phyloP scores from a whole-genome alignment of 2,113 vertebrate genomes.

The Serinus canaria region DNA sequence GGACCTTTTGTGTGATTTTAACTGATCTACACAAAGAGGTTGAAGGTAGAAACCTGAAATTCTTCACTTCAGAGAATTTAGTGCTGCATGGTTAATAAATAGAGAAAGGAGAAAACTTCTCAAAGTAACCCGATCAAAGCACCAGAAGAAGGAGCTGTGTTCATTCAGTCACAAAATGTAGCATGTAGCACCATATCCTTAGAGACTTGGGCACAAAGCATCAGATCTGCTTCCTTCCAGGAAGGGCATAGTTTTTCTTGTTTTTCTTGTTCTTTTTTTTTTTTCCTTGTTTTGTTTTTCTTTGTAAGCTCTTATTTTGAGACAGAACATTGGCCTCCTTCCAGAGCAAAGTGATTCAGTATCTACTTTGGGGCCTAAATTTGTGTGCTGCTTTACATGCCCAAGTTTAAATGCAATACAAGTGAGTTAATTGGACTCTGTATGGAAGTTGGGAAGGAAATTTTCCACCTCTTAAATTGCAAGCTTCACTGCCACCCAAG shows the following conservation, averaged over 20 bases:
- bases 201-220: too few species aligned
- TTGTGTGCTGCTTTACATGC: not conserved
- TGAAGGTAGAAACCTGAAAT: not conserved
- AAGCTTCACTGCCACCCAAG: not conserved
- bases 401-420: not conserved
- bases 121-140: not conserved
- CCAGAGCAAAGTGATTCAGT: not conserved
- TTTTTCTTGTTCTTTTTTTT: not conserved
- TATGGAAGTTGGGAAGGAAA: not conserved
- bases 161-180: not conserved
- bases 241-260: not conserved
- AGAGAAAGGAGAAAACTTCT: not conserved
- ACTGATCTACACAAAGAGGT: not conserved
- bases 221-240: not conserved
- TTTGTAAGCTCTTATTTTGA: not conserved
- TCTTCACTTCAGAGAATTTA: not conserved
- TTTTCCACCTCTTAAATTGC: not conserved
- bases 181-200: not conserved
- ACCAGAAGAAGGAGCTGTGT: not conserved
- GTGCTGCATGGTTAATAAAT: not conserved
- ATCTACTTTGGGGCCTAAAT: not conserved
- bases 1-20: not conserved
- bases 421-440: not conserved
- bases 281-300: not conserved
- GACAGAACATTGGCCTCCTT: not conserved